phyloP scores from a whole-genome alignment of 2,113 vertebrate genomes.

The Lamprologus callipterus region DNA sequence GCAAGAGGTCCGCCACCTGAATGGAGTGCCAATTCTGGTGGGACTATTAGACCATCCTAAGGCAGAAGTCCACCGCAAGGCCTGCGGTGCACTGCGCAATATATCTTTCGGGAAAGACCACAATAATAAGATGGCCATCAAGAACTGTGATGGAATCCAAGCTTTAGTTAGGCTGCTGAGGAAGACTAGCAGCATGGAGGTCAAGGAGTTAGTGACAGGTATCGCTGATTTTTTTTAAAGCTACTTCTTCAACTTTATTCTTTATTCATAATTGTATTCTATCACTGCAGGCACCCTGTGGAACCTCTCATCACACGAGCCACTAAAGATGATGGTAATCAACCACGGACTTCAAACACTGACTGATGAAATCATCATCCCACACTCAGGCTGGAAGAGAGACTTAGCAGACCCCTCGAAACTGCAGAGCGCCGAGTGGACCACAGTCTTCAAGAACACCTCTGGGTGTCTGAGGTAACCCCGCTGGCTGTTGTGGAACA shows the following conservation, averaged over 20 bases:
- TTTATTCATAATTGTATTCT: not conserved
- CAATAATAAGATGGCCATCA: conserved; percentile 93
- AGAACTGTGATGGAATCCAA: conserved; percentile 89
- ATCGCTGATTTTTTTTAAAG: not conserved
- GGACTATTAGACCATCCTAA: conserved; percentile 87
- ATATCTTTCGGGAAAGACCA: conserved; percentile 92
- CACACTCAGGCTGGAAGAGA: conserved; percentile 89
- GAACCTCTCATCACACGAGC: conserved; percentile 96
- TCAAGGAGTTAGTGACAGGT: conserved; percentile 94
- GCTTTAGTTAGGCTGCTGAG: conserved; percentile 86
- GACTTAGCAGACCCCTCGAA: conserved; percentile 84
- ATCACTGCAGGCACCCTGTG: conserved; percentile 73
- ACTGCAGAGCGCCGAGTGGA: conserved; percentile 88
- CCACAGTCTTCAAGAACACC: conserved; percentile 95
- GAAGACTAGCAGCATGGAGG: conserved; percentile 86
- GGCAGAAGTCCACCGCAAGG: conserved; percentile 89
- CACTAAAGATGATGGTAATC: conserved; percentile 94
- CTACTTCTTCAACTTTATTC: not conserved
- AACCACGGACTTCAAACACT: conserved; percentile 91
- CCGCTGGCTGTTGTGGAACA: not conserved
- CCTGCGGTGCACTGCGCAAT: conserved; percentile 91
- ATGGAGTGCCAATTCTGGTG: conserved; percentile 87
- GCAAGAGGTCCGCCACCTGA: conserved; percentile 87
- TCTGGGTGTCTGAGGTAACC: conserved; percentile 87
- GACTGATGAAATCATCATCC: conserved; percentile 93